These are phyloP conservation scores for Rhinophrynus dorsalis DNA, from an alignment of 2,797 vertebrate genomes.

Conservation along the genomic window DNA sequence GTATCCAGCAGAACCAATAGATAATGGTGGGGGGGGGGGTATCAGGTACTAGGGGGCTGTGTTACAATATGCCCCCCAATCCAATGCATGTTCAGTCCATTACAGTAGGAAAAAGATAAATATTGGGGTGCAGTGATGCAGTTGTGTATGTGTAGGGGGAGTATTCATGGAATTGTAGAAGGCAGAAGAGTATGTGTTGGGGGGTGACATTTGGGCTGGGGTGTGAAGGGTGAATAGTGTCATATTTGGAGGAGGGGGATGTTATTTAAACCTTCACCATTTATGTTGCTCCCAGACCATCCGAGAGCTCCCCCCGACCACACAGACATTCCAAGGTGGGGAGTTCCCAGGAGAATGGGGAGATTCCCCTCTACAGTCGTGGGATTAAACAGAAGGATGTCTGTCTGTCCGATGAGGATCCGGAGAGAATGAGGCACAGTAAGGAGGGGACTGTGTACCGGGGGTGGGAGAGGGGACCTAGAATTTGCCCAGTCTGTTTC, in stretches of 20 bases:
- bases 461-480: neutral
- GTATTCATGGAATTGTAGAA: too few relatives aligned
- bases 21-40: conserved; percentile 17
- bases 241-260: too few relatives aligned
- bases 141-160: too few relatives aligned
- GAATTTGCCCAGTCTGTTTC: neutral
- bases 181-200: neutral
- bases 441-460: conserved; percentile 67
- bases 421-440: conserved; percentile 95
- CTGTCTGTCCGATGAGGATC: conserved; percentile 82
- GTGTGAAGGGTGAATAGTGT: too few relatives aligned
- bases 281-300: conserved; percentile 72
- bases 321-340: conserved; percentile 78
- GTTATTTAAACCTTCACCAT: conserved; percentile 54
- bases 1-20: neutral
- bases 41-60: too few relatives aligned
- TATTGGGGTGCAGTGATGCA: too few relatives aligned
- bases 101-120: too few relatives aligned
- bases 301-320: conserved; percentile 78
- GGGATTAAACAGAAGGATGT: conserved; percentile 67
- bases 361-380: conserved; percentile 61
- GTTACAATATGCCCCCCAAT: too few relatives aligned
- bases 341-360: conserved; percentile 80
- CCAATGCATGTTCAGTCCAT: too few relatives aligned
- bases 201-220: too few relatives aligned